Evolutionary conservation across 2,888 invertebrate species (phyloP).

Genomic region (Cancer borealis): DNA sequence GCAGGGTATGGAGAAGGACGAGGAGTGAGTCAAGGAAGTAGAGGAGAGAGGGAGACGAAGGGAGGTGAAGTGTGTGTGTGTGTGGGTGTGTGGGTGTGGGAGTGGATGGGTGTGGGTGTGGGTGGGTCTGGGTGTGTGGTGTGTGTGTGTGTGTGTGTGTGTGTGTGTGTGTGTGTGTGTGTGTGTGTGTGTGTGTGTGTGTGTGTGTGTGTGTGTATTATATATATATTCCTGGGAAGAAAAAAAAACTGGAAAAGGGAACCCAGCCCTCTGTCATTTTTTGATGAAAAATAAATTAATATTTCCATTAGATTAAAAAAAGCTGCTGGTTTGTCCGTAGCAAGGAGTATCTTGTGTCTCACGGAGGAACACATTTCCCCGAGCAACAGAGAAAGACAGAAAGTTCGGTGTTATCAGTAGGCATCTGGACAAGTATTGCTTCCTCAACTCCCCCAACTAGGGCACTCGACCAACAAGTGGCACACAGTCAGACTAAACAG

Average conservation of each 20-base stretch:
- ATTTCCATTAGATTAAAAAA: neutral
- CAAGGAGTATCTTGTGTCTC: neutral
- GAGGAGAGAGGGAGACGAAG: neutral
- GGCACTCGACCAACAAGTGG: neutral
- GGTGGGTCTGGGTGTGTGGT: neutral
- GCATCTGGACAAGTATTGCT: neutral
- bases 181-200: too few species aligned
- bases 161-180: too few species aligned
- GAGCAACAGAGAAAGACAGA: neutral
- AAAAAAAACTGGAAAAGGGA: neutral
- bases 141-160: neutral
- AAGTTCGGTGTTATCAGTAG: neutral
- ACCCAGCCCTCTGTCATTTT: neutral
- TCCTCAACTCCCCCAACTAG: neutral
- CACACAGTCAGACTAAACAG: neutral
- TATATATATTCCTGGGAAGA: neutral
- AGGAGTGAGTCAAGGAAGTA: conserved; percentile 2
- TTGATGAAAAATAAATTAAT: neutral
- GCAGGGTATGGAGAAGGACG: neutral
- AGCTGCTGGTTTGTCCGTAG: too few species aligned
- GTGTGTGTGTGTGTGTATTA: neutral
- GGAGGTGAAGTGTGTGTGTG: neutral
- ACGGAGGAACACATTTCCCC: neutral
- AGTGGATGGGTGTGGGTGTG: too few species aligned
- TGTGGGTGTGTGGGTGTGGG: neutral